These are phyloP conservation scores for Drosophila asahinai DNA, from an alignment of 1,140 invertebrate genomes.

Conservation along the genomic window DNA sequence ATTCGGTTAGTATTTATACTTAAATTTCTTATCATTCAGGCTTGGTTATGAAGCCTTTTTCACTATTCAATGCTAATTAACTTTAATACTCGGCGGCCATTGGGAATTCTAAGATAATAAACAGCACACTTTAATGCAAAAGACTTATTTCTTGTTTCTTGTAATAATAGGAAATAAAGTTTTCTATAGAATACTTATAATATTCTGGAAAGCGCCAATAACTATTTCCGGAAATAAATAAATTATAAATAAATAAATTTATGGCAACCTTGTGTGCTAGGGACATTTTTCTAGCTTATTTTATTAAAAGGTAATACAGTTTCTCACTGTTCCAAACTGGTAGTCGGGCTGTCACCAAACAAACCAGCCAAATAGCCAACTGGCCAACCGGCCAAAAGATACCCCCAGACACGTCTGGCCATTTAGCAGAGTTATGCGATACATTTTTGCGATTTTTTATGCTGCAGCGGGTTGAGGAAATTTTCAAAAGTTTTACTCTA, in stretches of 20 bases:
- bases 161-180: no score
- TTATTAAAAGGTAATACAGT: no score
- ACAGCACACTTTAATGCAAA: no score
- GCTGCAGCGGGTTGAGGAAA: conserved; percentile 31
- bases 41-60: neutral
- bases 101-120: neutral
- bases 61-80: neutral
- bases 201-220: neutral
- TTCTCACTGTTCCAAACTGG: conserved; percentile 14
- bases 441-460: conserved; percentile 56
- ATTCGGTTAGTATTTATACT: neutral
- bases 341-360: conserved; percentile 44
- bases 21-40: neutral
- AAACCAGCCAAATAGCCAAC: conserved; percentile 20
- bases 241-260: neutral
- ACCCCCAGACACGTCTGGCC: conserved; percentile 54
- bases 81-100: neutral
- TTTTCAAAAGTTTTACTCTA: conserved; percentile 45
- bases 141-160: neutral
- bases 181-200: no score
- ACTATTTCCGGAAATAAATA: no score
- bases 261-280: no score
- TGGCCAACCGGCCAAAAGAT: conserved; percentile 24
- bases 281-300: no score
- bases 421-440: conserved; percentile 71